Percentiles rank a stretch among this genome's conserved stretches.
phyloP scores from a whole-genome alignment of 2,113 vertebrate genomes.

The Anarrhichthys ocellatus region DNA sequence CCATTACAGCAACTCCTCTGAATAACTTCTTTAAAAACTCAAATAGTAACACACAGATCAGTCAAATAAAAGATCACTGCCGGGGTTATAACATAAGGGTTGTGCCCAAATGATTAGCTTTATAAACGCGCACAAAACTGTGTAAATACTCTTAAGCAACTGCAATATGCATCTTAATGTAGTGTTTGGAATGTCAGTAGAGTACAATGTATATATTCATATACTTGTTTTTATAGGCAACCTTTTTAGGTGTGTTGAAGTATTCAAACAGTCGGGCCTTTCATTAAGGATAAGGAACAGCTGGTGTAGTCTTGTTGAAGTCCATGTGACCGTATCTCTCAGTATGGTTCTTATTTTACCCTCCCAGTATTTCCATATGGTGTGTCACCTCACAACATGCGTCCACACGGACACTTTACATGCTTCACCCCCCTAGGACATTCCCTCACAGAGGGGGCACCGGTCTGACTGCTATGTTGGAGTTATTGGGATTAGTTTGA shows the following conservation, averaged over 20 bases:
- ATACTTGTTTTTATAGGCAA: neutral
- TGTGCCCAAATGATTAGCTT: too few species aligned
- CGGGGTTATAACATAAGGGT: too few species aligned
- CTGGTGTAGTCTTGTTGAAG: neutral
- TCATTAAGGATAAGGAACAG: neutral
- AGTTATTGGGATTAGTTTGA: slow-evolving; percentile 5
- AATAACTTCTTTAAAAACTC: neutral
- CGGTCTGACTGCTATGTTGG: neutral
- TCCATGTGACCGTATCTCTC: slow-evolving; percentile 14
- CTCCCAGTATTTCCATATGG: slow-evolving; percentile 17
- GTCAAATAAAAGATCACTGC: too few species aligned
- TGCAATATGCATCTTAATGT: neutral
- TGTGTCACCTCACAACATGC: slow-evolving; percentile 37
- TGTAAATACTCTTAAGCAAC: neutral
- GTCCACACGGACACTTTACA: slow-evolving; percentile 30
- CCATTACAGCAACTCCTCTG: neutral
- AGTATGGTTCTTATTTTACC: slow-evolving; percentile 13
- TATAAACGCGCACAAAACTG: neutral
- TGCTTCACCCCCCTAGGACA: neutral
- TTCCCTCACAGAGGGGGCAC: neutral
- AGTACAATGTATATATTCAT: neutral
- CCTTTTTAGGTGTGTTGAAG: neutral
- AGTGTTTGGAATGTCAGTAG: neutral
- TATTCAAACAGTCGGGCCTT: neutral
- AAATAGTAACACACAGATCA: too few species aligned